Evolutionary conservation across 2,888 invertebrate species (phyloP), one percentile per base, ranked within the genome.

Genomic region (Meiosimyza decipiens): DNA sequence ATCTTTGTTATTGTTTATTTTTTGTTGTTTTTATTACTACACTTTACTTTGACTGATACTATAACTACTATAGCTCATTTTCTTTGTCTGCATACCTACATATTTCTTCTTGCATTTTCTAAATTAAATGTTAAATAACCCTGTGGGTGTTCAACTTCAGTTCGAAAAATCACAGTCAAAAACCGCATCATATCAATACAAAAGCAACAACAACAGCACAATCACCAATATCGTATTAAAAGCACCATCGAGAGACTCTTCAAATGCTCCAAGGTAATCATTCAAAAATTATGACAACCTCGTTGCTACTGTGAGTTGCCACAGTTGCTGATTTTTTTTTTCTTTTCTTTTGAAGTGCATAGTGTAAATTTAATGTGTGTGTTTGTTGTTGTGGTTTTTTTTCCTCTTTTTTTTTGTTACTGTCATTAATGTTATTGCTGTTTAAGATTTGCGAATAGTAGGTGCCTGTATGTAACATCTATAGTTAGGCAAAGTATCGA

Each of bases 231-330:
- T 28, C 28, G 3, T 28, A 28, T 28, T 28, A 28, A 28, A 28
- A 28, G 28, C 28, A 28, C 28, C 65, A 50, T 16, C 28, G n/a
- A 9, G 7, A 11, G 9, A 62, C 9, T 49, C 66, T 52, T n/a
- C 52, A 13, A 54, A n/a, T 51, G 33, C 18, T 65, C 66, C 73
- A 64, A 73, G 74, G 76, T 74, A 74, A 78, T 76, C 78, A 77
- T 74, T 78, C 77, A 78, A 77, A 76, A 76, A 73, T 66, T 73
- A 71, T 78, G 78, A 77, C 78, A 78, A 76, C 78, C 75, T 75
- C 71, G 66, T 71, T 71, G 78, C 78, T 78, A 75, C 75, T 76
- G 78, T 72, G 60, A 71, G 63, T 52, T 51, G 64, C 40, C 54
- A 16, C 66, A 52, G 28, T 66, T 3, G n/a, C 12, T 33, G 59